Conservation (phyloP, 2,888 invertebrate genomes). For the Megastigmus dorsalis region DNA sequence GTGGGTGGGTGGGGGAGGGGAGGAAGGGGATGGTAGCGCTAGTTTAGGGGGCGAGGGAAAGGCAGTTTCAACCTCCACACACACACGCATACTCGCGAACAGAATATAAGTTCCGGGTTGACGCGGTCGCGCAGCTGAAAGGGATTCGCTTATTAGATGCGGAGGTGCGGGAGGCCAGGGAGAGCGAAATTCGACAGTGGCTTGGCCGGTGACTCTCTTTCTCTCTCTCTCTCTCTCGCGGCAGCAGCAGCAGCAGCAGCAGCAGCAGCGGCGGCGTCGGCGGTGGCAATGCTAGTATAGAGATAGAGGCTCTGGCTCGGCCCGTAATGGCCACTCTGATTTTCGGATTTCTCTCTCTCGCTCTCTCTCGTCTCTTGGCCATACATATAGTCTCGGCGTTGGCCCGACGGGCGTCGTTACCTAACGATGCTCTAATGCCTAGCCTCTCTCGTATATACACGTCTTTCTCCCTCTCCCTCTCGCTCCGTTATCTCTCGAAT, state of each 20-base stretch:
- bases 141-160: conserved; percentile 50
- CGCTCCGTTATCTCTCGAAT: neutral
- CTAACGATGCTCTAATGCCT: conserved; percentile 45
- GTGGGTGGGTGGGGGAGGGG: too few relatives aligned
- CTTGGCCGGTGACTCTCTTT: too few relatives aligned
- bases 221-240: too few relatives aligned
- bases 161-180: neutral
- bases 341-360: conserved; percentile 33
- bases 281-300: neutral
- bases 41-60: too few relatives aligned
- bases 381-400: too few relatives aligned
- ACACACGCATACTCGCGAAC: too few relatives aligned
- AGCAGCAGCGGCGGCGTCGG: neutral
- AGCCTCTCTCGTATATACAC: too few relatives aligned
- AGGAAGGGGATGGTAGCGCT: too few relatives aligned
- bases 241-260: neutral
- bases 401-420: neutral
- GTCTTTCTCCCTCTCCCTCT: neutral
- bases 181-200: conserved; percentile 25
- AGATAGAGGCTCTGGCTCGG: too few relatives aligned
- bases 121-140: conserved; percentile 29
- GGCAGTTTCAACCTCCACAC: too few relatives aligned
- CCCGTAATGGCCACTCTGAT: conserved; percentile 48
- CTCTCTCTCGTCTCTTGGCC: too few relatives aligned
- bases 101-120: conserved; percentile 31